Percentiles rank a stretch among this genome's conserved stretches.
These are phyloP conservation scores for Peromyscus attwateri DNA, from an alignment of 2,797 vertebrate species.

Conservation along the genomic window DNA sequence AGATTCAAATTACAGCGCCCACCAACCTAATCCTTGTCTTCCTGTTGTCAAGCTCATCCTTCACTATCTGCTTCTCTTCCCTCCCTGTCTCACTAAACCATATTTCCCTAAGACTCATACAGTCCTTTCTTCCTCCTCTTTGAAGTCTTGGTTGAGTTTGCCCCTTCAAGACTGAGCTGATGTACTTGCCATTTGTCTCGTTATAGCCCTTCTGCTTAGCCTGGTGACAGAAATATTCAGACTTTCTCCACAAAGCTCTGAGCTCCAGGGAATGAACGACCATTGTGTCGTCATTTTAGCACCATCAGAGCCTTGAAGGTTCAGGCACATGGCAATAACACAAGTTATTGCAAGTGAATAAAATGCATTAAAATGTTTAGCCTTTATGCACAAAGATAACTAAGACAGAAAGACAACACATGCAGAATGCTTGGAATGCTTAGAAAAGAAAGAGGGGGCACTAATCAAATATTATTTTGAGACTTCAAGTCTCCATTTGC, in stretches of 20 bases:
- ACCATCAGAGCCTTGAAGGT: neutral
- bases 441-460: neutral
- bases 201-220: neutral
- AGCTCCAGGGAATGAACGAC: neutral
- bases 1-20: neutral
- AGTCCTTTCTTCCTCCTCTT: neutral
- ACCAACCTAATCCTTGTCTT: neutral
- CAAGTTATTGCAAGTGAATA: constrained; percentile 35
- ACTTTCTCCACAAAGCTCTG: neutral
- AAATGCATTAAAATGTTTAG: constrained; percentile 28
- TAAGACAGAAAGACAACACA: constrained; percentile 68
- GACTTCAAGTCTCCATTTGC: constrained; percentile 43
- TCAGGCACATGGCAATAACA: neutral
- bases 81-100: neutral
- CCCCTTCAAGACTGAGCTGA: neutral
- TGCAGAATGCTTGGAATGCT: constrained; percentile 71
- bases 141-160: neutral
- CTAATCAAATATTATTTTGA: constrained; percentile 76
- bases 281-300: neutral
- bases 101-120: neutral
- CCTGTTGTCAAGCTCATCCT: neutral
- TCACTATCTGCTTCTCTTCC: neutral
- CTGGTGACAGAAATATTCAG: neutral
- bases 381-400: constrained; percentile 64
- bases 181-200: neutral